Conservation (phyloP, 2,113 vertebrate genomes). For the Pycnonotus jocosus region DNA sequence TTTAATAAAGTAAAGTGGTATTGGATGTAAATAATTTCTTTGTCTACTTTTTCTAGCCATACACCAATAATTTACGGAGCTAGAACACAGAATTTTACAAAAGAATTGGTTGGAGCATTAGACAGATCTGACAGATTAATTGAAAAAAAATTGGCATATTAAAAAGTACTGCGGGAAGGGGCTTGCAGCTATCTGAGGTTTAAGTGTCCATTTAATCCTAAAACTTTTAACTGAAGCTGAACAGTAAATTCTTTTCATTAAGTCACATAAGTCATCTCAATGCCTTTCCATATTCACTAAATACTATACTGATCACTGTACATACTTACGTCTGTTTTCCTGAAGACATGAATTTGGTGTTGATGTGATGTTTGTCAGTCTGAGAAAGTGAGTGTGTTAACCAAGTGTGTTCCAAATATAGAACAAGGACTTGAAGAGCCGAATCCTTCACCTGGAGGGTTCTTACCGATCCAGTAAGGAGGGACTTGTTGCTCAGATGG, state of each 20-base stretch:
- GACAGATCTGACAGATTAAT: not conserved
- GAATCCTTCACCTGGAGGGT: conserved; percentile 85
- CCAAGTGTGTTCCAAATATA: conserved; percentile 44
- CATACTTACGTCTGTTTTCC: not conserved
- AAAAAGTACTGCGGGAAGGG: not conserved
- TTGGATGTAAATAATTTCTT: not conserved
- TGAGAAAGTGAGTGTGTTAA: not conserved
- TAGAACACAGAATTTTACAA: not conserved
- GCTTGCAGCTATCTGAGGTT: not conserved
- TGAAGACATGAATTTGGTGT: not conserved
- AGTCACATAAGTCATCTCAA: not conserved
- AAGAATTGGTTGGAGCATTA: not conserved
- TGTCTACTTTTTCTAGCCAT: not conserved
- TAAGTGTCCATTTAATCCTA: not conserved
- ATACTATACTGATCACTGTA: not conserved
- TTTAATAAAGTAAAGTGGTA: not conserved
- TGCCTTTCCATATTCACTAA: not conserved
- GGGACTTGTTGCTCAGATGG: conserved; percentile 87
- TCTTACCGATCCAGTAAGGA: conserved; percentile 92
- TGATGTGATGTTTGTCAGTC: not conserved
- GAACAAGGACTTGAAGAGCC: conserved; percentile 93
- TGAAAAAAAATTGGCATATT: not conserved
- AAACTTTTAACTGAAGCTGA: not conserved
- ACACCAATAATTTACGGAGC: not conserved
- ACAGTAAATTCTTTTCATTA: not conserved